These are phyloP conservation scores for Chiloscyllium plagiosum DNA, from an alignment of 2,113 vertebrate genomes.

Conservation along the genomic window DNA sequence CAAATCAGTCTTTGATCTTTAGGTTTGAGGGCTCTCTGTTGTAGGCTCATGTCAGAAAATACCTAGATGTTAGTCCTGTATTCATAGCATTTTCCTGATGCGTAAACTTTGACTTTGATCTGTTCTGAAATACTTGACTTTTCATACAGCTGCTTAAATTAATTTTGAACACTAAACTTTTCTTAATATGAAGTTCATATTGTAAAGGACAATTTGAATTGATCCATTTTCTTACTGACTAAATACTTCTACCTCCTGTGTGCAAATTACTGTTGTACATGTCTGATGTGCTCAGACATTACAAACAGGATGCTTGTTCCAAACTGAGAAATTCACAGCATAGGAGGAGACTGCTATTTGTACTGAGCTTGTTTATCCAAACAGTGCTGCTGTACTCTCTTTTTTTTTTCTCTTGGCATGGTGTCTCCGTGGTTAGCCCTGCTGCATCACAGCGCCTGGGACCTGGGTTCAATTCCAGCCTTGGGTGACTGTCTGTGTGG, in stretches of 20 bases:
- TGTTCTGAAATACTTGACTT: neutral
- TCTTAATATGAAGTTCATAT: neutral
- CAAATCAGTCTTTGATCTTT: neutral
- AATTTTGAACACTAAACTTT: neutral
- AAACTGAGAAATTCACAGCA: neutral
- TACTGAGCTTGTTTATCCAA: neutral
- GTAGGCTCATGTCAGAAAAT: neutral
- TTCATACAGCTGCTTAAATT: neutral
- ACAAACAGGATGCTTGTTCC: neutral
- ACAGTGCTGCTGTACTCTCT: neutral
- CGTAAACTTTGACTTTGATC: neutral
- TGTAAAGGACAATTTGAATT: neutral
- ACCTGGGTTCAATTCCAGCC: no score
- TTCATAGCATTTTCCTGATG: neutral
- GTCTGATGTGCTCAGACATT: neutral
- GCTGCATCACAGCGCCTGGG: no score
- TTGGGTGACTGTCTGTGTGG: no score
- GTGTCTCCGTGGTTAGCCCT: no score
- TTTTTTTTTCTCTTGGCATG: neutral
- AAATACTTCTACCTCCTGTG: neutral
- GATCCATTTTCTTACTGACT: neutral
- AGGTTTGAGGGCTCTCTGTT: neutral
- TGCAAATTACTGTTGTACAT: neutral
- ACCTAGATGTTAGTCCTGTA: no score
- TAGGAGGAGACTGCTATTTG: neutral